A percentile compares a stretch with the other conserved stretches of the same genome.
phyloP scores from a whole-genome alignment of 2,113 vertebrate genomes.

The Chamaetylas fuelleborni region DNA sequence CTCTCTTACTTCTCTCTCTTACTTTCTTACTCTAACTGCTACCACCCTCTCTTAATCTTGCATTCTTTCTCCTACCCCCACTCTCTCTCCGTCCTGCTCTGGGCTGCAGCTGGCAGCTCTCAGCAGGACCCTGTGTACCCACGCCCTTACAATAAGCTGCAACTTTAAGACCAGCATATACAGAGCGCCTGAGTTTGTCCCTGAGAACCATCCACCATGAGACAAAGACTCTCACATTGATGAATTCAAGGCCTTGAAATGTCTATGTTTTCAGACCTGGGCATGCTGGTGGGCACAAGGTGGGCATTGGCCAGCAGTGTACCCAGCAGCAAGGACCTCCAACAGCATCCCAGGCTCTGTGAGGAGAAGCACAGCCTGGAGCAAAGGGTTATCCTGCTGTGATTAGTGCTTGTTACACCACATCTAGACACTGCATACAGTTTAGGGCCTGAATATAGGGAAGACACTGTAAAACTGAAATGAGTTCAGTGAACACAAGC shows the following conservation, averaged over 20 bases:
- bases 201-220: too few relatives aligned
- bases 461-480: not conserved
- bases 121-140: too few relatives aligned
- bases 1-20: too few relatives aligned
- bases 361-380: not conserved
- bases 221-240: too few relatives aligned
- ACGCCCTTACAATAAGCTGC: too few relatives aligned
- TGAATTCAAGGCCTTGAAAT: not conserved
- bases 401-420: not conserved
- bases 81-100: too few relatives aligned
- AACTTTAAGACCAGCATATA: too few relatives aligned
- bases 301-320: not conserved
- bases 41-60: too few relatives aligned
- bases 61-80: too few relatives aligned
- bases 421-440: not conserved
- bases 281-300: not conserved
- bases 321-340: not conserved
- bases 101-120: too few relatives aligned
- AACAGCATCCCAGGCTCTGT: not conserved
- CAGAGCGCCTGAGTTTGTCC: too few relatives aligned
- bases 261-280: not conserved
- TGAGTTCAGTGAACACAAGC: not conserved
- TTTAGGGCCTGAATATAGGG: not conserved
- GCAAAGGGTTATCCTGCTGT: not conserved
- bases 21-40: too few relatives aligned